These are phyloP conservation scores for Elysia crispata DNA, from an alignment of 2,888 invertebrate species.

Conservation along the genomic window DNA sequence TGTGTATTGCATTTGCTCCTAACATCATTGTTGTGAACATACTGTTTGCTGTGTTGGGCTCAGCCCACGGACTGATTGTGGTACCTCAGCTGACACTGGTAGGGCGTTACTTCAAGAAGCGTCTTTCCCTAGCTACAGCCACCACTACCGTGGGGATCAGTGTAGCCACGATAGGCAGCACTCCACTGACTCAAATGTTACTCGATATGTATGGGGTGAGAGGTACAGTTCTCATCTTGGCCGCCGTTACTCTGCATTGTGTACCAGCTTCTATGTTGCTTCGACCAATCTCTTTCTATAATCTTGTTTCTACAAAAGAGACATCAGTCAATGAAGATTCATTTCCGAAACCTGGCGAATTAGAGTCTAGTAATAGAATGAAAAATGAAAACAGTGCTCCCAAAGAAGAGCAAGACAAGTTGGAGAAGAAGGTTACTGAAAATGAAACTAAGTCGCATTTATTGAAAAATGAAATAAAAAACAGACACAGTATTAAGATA, in stretches of 20 bases:
- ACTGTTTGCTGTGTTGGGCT: conserved; percentile 7
- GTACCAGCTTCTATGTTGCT: conserved; percentile 28
- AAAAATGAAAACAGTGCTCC: background rate
- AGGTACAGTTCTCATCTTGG: conserved; percentile 26
- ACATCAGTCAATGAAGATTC: too few species aligned
- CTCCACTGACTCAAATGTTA: conserved; percentile 16
- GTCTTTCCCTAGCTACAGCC: conserved; percentile 27
- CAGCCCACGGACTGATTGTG: conserved; percentile 2
- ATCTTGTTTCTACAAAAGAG: background rate
- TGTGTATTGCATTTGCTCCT: conserved; percentile 29
- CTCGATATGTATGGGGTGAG: conserved; percentile 23
- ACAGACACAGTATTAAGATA: too few species aligned
- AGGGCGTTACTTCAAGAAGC: conserved; percentile 36
- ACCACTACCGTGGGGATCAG: conserved; percentile 29
- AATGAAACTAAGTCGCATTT: too few species aligned
- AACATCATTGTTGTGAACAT: conserved; percentile 14
- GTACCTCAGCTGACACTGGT: conserved; percentile 28
- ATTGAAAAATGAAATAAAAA: too few species aligned
- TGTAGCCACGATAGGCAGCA: conserved; percentile 29
- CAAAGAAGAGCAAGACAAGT: background rate
- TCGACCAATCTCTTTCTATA: conserved; percentile 11
- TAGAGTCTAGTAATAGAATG: too few species aligned
- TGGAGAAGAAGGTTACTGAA: too few species aligned
- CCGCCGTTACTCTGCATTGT: conserved; percentile 23
- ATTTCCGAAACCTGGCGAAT: too few species aligned